These are phyloP conservation scores for Halcyon smyrnensis DNA, from an alignment of 2,797 vertebrate genomes.

Conservation along the genomic window DNA sequence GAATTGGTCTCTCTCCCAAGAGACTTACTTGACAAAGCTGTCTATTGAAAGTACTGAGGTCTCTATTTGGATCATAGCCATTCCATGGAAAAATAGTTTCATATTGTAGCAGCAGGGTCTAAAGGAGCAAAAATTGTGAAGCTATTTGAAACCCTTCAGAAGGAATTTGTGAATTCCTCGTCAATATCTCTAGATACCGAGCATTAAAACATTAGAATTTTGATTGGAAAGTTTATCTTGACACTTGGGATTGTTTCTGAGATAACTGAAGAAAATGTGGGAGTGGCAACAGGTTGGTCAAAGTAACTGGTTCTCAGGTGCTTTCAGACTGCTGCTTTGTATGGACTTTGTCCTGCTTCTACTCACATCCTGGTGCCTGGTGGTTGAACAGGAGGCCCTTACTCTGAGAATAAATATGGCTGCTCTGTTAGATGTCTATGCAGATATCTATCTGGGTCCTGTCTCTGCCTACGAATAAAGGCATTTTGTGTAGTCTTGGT, in stretches of 20 bases:
- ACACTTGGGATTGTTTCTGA: background rate
- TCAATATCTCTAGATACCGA: background rate
- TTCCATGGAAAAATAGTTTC: background rate
- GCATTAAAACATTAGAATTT: background rate
- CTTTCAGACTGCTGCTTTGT: background rate
- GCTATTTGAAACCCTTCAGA: background rate
- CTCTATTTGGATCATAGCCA: background rate
- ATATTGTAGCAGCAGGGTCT: background rate
- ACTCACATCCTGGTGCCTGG: background rate
- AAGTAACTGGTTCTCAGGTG: background rate
- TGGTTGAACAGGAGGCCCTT: background rate
- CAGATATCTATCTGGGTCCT: background rate
- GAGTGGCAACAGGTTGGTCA: background rate
- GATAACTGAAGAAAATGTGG: background rate
- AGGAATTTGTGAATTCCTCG: background rate
- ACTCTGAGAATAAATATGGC: background rate
- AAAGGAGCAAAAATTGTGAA: background rate
- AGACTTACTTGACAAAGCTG: background rate
- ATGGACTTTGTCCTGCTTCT: background rate
- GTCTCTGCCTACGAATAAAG: background rate
- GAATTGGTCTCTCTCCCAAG: background rate
- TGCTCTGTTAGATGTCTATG: background rate
- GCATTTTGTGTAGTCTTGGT: background rate
- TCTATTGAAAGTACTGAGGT: background rate
- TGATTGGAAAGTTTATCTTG: background rate